phyloP scores from a whole-genome alignment of 2,113 vertebrate genomes.

The Zosterops borbonicus region DNA sequence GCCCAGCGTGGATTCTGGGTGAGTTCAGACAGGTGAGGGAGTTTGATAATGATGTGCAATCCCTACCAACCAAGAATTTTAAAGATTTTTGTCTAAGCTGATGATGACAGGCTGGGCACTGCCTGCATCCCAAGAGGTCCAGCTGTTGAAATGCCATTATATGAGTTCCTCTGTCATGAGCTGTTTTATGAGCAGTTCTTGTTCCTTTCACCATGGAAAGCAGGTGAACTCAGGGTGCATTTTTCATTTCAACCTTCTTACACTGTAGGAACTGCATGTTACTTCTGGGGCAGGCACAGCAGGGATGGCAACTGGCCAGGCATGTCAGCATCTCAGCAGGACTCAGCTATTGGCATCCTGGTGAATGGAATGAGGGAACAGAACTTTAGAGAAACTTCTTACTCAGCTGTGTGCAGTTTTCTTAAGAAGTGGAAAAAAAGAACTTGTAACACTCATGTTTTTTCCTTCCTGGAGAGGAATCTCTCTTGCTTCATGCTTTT shows the following conservation, averaged over 20 bases:
- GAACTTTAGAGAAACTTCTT: not conserved
- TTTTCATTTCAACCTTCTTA: not conserved
- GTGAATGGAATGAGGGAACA: not conserved
- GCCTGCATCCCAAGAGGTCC: not conserved
- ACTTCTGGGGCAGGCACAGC: not conserved
- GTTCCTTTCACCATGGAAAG: not conserved
- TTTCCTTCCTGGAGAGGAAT: not conserved
- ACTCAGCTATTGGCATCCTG: not conserved
- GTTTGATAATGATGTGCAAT: not conserved
- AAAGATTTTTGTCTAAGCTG: not conserved
- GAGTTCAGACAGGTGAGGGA: not conserved
- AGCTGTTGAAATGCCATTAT: not conserved
- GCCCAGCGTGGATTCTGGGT: not conserved
- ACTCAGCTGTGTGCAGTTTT: not conserved
- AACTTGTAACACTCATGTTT: not conserved
- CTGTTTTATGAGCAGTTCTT: not conserved
- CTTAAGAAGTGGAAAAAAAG: not conserved
- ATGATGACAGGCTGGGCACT: not conserved
- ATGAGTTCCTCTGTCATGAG: not conserved
- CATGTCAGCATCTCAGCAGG: not conserved
- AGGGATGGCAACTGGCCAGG: not conserved
- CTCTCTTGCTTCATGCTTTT: not conserved
- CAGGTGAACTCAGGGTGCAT: not conserved
- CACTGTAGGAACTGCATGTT: not conserved
- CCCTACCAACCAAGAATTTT: not conserved